phyloP scores from a whole-genome alignment of 2,888 invertebrate genomes.

The Polymixis flavicincta region DNA sequence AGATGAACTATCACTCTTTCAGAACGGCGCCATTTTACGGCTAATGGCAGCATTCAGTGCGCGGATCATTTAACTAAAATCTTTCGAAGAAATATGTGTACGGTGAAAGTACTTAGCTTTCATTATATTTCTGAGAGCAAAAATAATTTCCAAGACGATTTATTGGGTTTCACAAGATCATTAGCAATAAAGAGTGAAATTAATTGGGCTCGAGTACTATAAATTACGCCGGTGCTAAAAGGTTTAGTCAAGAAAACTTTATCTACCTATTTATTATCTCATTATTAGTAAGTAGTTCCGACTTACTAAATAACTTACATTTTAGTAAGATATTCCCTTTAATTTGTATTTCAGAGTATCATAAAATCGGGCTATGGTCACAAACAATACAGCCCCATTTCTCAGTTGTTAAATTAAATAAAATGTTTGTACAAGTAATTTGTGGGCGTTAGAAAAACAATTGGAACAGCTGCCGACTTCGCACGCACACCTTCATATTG shows the following conservation, averaged over 20 bases:
- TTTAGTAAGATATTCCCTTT: background rate
- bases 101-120: conserved; percentile 38
- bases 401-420: conserved; percentile 9
- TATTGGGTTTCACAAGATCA: conserved; percentile 32
- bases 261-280: background rate
- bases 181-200: conserved; percentile 22
- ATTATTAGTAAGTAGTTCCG: background rate
- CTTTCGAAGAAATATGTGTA: conserved; percentile 50
- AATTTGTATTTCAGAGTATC: conserved; percentile 8
- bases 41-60: conserved; percentile 50
- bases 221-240: conserved; percentile 17
- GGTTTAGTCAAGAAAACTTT: conserved; percentile 14
- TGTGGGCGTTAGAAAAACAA: conserved; percentile 24
- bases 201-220: conserved; percentile 47
- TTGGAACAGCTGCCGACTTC: conserved; percentile 33
- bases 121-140: conserved; percentile 36
- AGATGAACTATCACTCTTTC: conserved; percentile 59
- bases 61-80: conserved; percentile 62
- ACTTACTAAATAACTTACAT: background rate
- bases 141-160: conserved; percentile 43
- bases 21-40: conserved; percentile 54
- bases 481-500: conserved; percentile 20
- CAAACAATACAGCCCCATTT: conserved; percentile 10
- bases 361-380: background rate
- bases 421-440: conserved; percentile 9